A percentile compares a stretch with the other conserved stretches of the same genome.
These are phyloP conservation scores for Mastomys natalensis DNA, from an alignment of 2,113 vertebrate species.

Conservation along the genomic window DNA sequence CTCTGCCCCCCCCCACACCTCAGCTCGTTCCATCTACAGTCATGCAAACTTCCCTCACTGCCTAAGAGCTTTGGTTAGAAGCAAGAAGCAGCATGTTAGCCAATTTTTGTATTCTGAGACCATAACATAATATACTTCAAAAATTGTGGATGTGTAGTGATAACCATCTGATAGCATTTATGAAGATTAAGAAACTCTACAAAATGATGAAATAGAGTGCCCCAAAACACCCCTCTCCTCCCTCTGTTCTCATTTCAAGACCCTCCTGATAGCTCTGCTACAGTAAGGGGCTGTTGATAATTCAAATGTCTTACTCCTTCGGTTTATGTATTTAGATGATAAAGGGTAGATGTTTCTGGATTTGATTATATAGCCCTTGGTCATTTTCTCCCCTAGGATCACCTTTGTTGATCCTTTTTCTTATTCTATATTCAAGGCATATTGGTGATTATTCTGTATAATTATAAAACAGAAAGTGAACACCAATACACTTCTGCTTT, in stretches of 20 bases:
- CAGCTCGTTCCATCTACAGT: background rate
- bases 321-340: background rate
- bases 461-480: background rate
- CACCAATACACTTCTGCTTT: background rate
- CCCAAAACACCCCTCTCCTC: background rate
- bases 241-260: background rate
- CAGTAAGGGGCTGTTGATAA: too few relatives aligned
- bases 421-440: fast-evolving
- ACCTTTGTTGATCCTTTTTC: too few relatives aligned
- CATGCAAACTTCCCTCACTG: background rate
- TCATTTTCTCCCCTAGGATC: background rate
- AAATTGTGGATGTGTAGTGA: background rate
- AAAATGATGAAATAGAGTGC: background rate
- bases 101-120: background rate
- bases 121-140: background rate
- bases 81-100: background rate
- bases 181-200: background rate
- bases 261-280: background rate
- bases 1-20: too few relatives aligned
- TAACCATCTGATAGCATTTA: background rate
- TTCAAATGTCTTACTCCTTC: background rate
- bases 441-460: background rate
- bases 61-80: background rate
- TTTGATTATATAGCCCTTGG: background rate
- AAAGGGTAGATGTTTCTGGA: background rate